Percentiles rank a stretch among this genome's conserved stretches.
These are phyloP conservation scores for Typhlomys cinereus DNA, from an alignment of 2,113 vertebrate species.

Conservation along the genomic window DNA sequence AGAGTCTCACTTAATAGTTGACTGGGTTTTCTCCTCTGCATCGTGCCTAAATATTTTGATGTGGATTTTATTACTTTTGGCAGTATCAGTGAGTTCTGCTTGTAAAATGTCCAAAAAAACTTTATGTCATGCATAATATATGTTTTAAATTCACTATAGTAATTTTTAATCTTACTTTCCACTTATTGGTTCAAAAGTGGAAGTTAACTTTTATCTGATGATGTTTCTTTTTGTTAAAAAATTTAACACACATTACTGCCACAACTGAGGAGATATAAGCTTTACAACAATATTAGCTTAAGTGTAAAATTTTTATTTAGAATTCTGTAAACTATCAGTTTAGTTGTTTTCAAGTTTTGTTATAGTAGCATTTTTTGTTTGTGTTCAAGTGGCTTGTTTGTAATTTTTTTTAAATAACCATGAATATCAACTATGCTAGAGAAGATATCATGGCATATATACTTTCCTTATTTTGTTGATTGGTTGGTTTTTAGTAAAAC, in stretches of 20 bases:
- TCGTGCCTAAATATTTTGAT: conserved; percentile 71
- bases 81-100: conserved; percentile 52
- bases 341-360: conserved; percentile 33
- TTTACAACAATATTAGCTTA: conserved; percentile 27
- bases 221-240: conserved; percentile 13
- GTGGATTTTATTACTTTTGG: conserved; percentile 67
- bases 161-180: conserved; percentile 49
- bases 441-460: not conserved
- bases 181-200: conserved; percentile 42
- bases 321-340: not conserved
- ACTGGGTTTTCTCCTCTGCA: conserved; percentile 48
- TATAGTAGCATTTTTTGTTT: not conserved
- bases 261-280: conserved; percentile 5
- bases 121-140: conserved; percentile 42
- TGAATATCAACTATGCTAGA: not conserved
- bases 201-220: not conserved
- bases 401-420: conserved; percentile 24
- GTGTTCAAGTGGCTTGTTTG: conserved; percentile 14
- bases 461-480: not conserved
- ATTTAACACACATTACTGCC: conserved; percentile 5
- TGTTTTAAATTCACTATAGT: conserved; percentile 37
- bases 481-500: not conserved
- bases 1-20: conserved; percentile 62
- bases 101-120: conserved; percentile 58
- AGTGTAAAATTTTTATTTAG: not conserved